These are phyloP conservation scores for Apostichopus parvimensis DNA, from an alignment of 35 echinoderm and acorn worm species.

Conservation along the genomic window DNA sequence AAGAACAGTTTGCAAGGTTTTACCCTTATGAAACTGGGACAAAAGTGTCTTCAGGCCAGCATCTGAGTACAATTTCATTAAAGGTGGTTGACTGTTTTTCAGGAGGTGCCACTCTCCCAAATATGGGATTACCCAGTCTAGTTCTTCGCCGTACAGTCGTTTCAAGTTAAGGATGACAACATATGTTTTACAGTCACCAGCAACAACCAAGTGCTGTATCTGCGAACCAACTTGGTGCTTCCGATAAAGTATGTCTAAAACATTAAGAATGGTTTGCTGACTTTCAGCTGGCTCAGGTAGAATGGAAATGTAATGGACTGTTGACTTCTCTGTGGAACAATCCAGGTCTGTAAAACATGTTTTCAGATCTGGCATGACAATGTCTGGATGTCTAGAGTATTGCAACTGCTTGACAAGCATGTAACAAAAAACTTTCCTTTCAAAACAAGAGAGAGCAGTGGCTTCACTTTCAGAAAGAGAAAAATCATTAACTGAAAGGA, in stretches of 20 bases:
- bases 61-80: constrained; percentile 76
- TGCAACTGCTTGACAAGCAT: constrained; percentile 6
- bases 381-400: neutral
- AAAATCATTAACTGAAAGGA: constrained; percentile 1
- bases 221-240: constrained; percentile 46
- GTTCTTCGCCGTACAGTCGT: constrained; percentile 49
- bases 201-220: constrained; percentile 56
- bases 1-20: constrained; percentile 17
- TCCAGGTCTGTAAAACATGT: neutral
- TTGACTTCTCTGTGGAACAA: constrained; percentile 43
- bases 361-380: constrained; percentile 15
- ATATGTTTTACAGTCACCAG: constrained; percentile 70
- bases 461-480: neutral
- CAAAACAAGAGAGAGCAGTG: neutral
- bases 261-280: constrained; percentile 47
- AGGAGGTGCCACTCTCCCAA: constrained; percentile 89
- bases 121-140: constrained; percentile 76
- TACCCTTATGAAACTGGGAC: constrained; percentile 32
- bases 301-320: constrained; percentile 46
- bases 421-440: neutral
- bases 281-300: constrained; percentile 62
- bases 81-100: constrained; percentile 71
- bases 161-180: constrained; percentile 59
- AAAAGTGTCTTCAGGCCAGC: constrained; percentile 70
- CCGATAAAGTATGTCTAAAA: constrained; percentile 38